phyloP scores from a whole-genome alignment of 2,113 vertebrate genomes.

The Chloropsis hardwickii region DNA sequence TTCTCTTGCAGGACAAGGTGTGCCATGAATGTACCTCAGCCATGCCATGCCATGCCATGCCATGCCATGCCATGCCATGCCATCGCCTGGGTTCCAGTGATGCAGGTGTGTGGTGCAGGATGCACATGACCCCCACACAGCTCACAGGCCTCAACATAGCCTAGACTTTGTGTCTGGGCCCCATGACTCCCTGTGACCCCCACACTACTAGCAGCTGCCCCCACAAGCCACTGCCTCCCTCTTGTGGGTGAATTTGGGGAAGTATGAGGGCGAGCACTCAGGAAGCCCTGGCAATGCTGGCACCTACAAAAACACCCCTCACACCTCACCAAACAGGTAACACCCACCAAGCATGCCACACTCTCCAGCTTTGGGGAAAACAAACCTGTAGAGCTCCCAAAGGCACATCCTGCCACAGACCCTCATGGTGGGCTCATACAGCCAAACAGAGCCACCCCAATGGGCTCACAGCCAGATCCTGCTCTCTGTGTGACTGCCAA shows the following conservation, averaged over 20 bases:
- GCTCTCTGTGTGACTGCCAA: not conserved
- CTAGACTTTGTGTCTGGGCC: not conserved
- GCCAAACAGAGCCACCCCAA: fast-evolving
- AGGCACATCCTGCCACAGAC: not conserved
- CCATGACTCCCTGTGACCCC: fast-evolving
- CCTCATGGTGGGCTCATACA: fast-evolving
- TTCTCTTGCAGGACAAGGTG: not conserved
- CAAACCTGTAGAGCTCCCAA: no score
- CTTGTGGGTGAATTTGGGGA: not conserved
- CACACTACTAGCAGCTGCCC: not conserved
- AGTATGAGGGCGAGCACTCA: not conserved
- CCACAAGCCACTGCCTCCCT: not conserved
- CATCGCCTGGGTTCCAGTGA: fast-evolving
- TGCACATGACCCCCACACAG: not conserved
- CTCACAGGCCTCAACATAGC: not conserved
- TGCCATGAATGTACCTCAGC: not conserved
- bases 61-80: not conserved
- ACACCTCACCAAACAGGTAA: fast-evolving
- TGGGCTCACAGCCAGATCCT: not conserved
- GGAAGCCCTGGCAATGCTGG: not conserved
- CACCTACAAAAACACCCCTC: not conserved
- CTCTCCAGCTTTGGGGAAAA: not conserved
- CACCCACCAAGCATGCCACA: fast-evolving
- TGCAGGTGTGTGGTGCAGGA: not conserved
- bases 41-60: not conserved